These are phyloP conservation scores for Phyllostomus hastatus DNA, from an alignment of 2,113 vertebrate species.

Conservation along the genomic window DNA sequence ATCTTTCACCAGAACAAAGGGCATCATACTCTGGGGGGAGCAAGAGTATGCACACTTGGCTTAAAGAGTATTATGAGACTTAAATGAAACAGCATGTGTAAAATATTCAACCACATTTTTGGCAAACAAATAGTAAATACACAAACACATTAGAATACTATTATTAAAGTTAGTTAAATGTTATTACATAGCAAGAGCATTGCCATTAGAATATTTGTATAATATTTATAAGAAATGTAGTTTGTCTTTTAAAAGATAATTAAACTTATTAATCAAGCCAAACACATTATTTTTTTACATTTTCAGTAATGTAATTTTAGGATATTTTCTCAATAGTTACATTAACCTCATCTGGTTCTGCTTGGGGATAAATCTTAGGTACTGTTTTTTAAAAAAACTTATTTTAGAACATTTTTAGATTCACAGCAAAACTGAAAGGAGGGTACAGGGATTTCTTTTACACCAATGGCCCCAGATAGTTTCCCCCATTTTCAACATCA, in stretches of 20 bases:
- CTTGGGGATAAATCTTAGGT: not conserved
- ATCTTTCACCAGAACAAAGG: not conserved
- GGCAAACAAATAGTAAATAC: not conserved
- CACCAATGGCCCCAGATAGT: not conserved
- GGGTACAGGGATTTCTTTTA: not conserved
- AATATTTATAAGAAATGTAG: not conserved
- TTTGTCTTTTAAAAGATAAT: slow-evolving; percentile 19
- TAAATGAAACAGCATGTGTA: not conserved
- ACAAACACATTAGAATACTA: not conserved
- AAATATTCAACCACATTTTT: not conserved
- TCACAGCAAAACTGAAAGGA: not conserved
- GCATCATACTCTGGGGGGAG: not conserved
- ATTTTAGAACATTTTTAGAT: not conserved
- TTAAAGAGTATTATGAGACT: not conserved
- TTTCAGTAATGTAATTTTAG: not conserved
- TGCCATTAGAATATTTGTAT: not conserved
- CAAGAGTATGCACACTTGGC: not conserved
- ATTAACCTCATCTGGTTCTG: not conserved
- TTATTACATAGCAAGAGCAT: not conserved
- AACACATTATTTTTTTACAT: not conserved
- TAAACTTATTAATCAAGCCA: not conserved
- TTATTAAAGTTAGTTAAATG: not conserved
- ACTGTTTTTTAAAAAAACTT: not conserved
- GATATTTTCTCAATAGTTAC: not conserved
- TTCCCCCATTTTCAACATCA: not conserved